Evolutionary conservation across 2,888 invertebrate genomes (phyloP).

Genomic region (Melieria crassipennis): DNA sequence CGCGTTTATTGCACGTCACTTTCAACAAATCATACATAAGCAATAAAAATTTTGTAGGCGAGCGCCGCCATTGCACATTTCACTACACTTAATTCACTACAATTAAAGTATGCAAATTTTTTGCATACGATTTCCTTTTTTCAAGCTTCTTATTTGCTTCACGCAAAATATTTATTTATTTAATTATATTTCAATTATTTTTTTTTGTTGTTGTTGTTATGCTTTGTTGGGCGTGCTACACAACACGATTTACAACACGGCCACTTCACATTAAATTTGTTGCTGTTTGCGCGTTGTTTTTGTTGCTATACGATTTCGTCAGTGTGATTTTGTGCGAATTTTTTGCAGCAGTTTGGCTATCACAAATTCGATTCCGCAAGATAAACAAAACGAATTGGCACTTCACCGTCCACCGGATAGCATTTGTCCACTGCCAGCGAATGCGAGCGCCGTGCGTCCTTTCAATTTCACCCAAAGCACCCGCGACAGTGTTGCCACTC

Average conservation of each 20-base stretch:
- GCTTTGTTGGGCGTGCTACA: conserved; percentile 11
- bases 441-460: conserved; percentile 15
- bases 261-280: background rate
- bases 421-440: conserved; percentile 12
- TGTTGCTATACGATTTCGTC: too few species aligned
- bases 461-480: conserved; percentile 3
- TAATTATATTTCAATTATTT: background rate
- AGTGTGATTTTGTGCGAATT: too few species aligned
- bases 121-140: conserved; percentile 3
- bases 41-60: conserved; percentile 20
- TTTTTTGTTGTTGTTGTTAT: background rate
- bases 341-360: too few species aligned
- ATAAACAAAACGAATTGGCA: background rate
- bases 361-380: too few species aligned
- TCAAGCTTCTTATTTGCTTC: background rate
- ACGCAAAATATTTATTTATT: background rate
- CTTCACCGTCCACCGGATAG: background rate
- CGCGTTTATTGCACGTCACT: conserved; percentile 19
- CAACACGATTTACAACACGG: background rate
- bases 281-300: background rate
- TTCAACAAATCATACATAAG: conserved; percentile 24
- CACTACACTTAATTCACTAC: conserved; percentile 19
- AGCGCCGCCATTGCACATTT: conserved; percentile 3
- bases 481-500: background rate
- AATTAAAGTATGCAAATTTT: conserved; percentile 1